Evolutionary conservation across 2,888 invertebrate species (phyloP).

Genomic region (Ectemnius lituratus): DNA sequence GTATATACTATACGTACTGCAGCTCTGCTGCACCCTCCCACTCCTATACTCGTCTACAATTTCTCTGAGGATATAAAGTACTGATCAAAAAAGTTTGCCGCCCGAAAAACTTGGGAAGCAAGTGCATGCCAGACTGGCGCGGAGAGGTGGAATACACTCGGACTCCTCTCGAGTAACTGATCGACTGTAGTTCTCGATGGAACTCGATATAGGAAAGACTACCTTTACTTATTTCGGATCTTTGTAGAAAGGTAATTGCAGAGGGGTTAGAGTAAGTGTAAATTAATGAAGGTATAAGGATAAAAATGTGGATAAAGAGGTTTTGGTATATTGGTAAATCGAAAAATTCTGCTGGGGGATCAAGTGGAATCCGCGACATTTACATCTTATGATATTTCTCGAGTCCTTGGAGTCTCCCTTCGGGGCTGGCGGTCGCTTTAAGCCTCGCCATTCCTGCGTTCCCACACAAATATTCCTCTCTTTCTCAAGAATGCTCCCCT

Average conservation of each 20-base stretch:
- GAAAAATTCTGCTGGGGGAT: slow-evolving; percentile 51
- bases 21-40: too few relatives aligned
- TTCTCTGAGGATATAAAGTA: too few relatives aligned
- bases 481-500: slow-evolving; percentile 18
- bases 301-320: slow-evolving; percentile 41
- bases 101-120: too few relatives aligned
- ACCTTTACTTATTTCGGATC: slow-evolving; percentile 6
- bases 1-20: too few relatives aligned
- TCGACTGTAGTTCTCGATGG: background rate
- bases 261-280: too few relatives aligned
- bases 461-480: slow-evolving; percentile 68
- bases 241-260: too few relatives aligned
- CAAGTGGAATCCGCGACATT: slow-evolving; percentile 55
- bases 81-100: too few relatives aligned
- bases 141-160: too few relatives aligned
- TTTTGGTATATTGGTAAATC: slow-evolving; percentile 54
- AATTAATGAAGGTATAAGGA: slow-evolving; percentile 44
- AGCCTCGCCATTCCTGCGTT: slow-evolving; percentile 63
- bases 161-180: too few relatives aligned
- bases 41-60: too few relatives aligned
- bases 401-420: slow-evolving; percentile 52
- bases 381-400: slow-evolving; percentile 67
- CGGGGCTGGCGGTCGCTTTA: slow-evolving; percentile 47
- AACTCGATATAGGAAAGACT: background rate
- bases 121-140: too few relatives aligned